These are phyloP conservation scores for Phaetusa simplex DNA, from an alignment of 2,113 vertebrate genomes.

Conservation along the genomic window DNA sequence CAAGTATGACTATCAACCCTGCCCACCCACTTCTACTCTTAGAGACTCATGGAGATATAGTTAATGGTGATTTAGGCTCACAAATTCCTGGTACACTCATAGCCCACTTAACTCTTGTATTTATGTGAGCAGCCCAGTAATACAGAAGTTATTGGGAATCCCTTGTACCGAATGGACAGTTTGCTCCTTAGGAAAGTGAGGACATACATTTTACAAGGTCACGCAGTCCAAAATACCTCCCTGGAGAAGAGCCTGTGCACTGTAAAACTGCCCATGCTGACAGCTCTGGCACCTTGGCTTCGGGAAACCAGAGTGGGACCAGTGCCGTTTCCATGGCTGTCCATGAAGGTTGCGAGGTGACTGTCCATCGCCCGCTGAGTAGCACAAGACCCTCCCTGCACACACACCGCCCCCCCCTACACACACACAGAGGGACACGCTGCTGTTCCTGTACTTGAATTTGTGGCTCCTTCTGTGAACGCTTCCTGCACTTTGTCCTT, in stretches of 20 bases:
- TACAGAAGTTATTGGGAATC: neutral
- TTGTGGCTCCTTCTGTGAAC: neutral
- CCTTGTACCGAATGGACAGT: neutral
- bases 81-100: neutral
- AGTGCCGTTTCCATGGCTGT: neutral
- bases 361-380: neutral
- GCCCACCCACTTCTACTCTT: neutral
- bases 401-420: fast-evolving
- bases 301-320: neutral
- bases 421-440: neutral
- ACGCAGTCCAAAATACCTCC: neutral
- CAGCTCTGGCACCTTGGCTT: fast-evolving
- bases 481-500: neutral
- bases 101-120: neutral
- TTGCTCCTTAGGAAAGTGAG: neutral
- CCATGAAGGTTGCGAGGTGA: fast-evolving
- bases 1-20: neutral
- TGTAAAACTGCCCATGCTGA: neutral
- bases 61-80: neutral
- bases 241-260: neutral
- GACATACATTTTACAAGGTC: neutral
- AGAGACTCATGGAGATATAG: neutral
- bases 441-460: neutral
- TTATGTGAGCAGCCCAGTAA: neutral
- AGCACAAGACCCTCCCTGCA: neutral